Percentiles rank a stretch among this genome's conserved stretches.
Evolutionary conservation across 1,140 invertebrate species (phyloP).

Genomic region (Metopolophium dirhodum): DNA sequence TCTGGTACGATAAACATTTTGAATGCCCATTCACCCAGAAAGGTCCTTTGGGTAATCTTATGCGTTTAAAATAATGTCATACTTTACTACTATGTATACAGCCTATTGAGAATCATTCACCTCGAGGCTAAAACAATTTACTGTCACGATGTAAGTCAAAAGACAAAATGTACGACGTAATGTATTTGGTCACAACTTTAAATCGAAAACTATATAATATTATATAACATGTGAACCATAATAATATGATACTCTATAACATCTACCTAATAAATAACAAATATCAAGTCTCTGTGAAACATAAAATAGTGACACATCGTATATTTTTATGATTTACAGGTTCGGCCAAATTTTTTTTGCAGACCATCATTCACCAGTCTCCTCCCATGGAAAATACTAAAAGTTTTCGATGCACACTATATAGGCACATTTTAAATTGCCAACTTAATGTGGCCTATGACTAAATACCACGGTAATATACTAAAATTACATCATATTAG

Average conservation of each 20-base stretch:
- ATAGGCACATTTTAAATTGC: background rate
- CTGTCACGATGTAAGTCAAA: background rate
- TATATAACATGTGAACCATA: background rate
- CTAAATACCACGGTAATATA: background rate
- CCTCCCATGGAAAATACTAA: background rate
- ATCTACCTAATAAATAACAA: background rate
- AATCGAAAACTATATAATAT: conserved; percentile 21
- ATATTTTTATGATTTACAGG: conserved; percentile 7
- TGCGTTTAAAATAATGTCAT: conserved; percentile 32
- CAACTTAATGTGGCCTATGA: background rate
- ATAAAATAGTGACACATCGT: background rate
- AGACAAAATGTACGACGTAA: background rate
- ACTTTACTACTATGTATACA: conserved; percentile 9
- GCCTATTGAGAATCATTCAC: conserved; percentile 38
- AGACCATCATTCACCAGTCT: background rate
- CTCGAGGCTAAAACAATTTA: conserved; percentile 38
- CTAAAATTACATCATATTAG: background rate
- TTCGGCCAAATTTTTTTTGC: background rate
- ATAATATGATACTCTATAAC: background rate
- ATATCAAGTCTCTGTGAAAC: background rate
- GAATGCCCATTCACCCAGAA: conserved; percentile 33
- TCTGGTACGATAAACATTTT: conserved; percentile 38
- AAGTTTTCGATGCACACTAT: background rate
- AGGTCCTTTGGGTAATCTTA: conserved; percentile 48
- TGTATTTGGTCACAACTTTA: conserved; percentile 18